Conservation (phyloP, 2,113 vertebrate species). For the Rhabdomys dilectus region DNA sequence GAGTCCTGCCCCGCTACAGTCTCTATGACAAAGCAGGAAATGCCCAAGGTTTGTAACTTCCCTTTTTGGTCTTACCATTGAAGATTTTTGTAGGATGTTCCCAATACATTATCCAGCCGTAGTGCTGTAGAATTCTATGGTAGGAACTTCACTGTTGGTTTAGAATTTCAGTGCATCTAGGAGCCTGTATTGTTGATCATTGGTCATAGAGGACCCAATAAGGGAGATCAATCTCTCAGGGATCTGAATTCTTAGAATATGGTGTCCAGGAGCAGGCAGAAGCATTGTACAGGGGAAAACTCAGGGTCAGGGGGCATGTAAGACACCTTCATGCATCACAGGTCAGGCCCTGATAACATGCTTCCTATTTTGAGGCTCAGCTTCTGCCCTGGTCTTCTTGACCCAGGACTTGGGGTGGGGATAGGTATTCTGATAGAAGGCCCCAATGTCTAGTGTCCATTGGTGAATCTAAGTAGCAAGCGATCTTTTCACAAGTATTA, state of each 20-base stretch:
- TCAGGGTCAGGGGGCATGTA: background rate
- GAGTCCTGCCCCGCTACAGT: background rate
- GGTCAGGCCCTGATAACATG: background rate
- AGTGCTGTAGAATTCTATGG: background rate
- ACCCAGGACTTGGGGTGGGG: too few species aligned
- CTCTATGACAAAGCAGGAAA: background rate
- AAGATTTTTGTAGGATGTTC: background rate
- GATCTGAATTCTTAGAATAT: fast-evolving
- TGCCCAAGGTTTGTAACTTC: too few species aligned
- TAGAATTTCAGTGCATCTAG: background rate
- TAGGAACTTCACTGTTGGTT: fast-evolving
- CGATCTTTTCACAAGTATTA: background rate
- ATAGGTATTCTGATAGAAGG: background rate
- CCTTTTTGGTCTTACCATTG: background rate
- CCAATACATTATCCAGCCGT: background rate
- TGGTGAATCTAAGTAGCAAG: background rate
- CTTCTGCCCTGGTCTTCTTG: background rate
- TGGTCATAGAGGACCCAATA: fast-evolving
- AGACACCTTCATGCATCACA: fast-evolving
- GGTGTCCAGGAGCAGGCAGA: background rate
- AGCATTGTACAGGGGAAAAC: background rate
- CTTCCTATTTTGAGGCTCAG: background rate
- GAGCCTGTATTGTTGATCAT: fast-evolving
- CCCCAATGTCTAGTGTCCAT: background rate
- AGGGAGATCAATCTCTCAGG: background rate